Evolutionary conservation across 2,888 invertebrate genomes (phyloP).

Genomic region (Stenichneumon culpator): DNA sequence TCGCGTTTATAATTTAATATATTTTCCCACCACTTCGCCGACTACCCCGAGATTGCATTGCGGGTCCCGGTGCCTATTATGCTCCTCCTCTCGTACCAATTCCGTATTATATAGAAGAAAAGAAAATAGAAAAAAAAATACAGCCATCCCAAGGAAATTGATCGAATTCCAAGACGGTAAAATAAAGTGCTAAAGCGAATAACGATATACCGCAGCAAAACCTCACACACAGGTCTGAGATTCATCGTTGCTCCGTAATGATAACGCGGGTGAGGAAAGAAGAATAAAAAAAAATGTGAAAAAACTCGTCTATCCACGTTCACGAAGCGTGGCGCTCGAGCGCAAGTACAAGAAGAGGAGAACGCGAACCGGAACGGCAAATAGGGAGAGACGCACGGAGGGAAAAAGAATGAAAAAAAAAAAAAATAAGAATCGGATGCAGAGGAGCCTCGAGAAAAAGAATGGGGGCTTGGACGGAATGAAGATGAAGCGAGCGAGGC

Average conservation of each 20-base stretch:
- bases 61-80: not conserved
- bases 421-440: constrained; percentile 39
- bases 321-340: constrained; percentile 45
- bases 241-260: constrained; percentile 32
- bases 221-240: constrained; percentile 32
- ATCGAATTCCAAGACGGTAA: constrained; percentile 58
- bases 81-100: not conserved
- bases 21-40: constrained; percentile 45
- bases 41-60: constrained; percentile 53
- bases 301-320: constrained; percentile 49
- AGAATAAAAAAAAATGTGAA: not conserved
- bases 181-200: constrained; percentile 1
- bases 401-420: constrained; percentile 26
- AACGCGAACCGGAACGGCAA: constrained; percentile 24
- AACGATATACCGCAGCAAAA: constrained; percentile 47
- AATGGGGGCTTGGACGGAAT: constrained; percentile 23
- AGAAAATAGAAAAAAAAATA: not conserved
- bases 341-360: constrained; percentile 28
- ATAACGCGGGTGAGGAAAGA: constrained; percentile 1
- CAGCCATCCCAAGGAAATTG: constrained; percentile 44
- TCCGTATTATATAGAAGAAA: constrained; percentile 31
- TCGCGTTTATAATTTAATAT: constrained; percentile 57
- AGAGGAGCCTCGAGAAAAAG: constrained; percentile 15
- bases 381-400: constrained; percentile 13
- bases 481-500: constrained; percentile 14